phyloP scores from a whole-genome alignment of 2,888 invertebrate genomes.

The Patella caerulea region DNA sequence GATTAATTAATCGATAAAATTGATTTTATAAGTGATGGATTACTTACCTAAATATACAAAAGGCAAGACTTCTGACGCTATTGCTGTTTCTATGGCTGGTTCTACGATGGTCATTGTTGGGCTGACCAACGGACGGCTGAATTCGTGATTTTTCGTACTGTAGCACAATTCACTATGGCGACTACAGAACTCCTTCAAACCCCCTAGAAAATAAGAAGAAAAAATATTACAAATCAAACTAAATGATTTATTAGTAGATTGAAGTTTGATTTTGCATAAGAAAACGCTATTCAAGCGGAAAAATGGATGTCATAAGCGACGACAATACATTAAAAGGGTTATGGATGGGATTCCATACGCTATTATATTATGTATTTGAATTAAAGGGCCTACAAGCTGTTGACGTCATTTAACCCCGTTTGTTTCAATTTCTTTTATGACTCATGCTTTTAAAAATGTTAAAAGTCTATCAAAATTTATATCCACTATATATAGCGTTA shows the following conservation, averaged over 20 bases:
- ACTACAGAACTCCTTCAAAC: constrained; percentile 65
- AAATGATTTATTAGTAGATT: neutral
- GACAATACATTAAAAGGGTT: neutral
- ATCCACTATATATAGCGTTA: too few species aligned
- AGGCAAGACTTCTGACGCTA: constrained; percentile 84
- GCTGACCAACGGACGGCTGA: constrained; percentile 72
- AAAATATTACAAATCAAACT: constrained; percentile 4
- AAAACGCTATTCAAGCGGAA: neutral
- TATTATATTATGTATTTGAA: too few species aligned
- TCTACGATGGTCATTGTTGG: constrained; percentile 68
- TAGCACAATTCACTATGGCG: constrained; percentile 81
- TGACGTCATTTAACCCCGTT: too few species aligned
- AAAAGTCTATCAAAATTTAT: too few species aligned
- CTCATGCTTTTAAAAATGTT: too few species aligned
- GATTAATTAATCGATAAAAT: too few species aligned
- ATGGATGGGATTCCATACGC: too few species aligned
- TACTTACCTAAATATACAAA: constrained; percentile 80
- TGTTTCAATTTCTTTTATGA: too few species aligned
- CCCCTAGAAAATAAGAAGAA: constrained; percentile 57
- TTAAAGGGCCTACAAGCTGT: too few species aligned
- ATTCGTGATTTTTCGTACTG: constrained; percentile 73
- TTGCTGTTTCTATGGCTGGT: constrained; percentile 78
- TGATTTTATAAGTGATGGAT: too few species aligned
- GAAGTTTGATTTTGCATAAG: neutral
- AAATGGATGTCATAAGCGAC: neutral